phyloP scores from a whole-genome alignment of 1,140 invertebrate genomes.

The Diploscapter pachys region DNA sequence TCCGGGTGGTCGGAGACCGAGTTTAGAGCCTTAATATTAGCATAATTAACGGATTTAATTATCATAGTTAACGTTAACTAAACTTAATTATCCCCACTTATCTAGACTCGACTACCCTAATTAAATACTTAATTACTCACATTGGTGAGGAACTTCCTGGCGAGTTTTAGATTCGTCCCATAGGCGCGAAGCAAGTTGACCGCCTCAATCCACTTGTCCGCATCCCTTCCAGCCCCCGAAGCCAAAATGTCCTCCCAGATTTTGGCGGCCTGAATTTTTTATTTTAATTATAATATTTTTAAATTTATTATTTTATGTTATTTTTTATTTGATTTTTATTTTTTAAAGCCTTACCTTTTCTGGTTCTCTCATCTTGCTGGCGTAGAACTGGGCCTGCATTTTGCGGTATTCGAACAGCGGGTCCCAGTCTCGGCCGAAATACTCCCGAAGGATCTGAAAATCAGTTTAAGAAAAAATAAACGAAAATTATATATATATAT shows the following conservation, averaged over 20 bases:
- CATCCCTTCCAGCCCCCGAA: constrained; percentile 26
- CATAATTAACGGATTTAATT: too few relatives aligned
- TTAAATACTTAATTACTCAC: not conserved
- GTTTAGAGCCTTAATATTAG: constrained; percentile 26
- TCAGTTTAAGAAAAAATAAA: not conserved
- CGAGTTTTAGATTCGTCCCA: constrained; percentile 23
- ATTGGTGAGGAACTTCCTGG: constrained; percentile 14
- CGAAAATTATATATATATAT: too few relatives aligned
- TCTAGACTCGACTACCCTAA: not conserved
- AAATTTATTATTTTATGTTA: constrained; percentile 7
- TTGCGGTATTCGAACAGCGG: constrained; percentile 24
- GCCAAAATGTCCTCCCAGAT: constrained; percentile 38
- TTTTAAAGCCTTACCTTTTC: constrained; percentile 22
- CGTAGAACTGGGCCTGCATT: constrained; percentile 36
- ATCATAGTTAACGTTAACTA: too few relatives aligned
- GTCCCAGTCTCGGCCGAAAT: constrained; percentile 31
- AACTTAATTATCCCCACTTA: not conserved
- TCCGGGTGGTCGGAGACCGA: constrained; percentile 34
- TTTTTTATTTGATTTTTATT: too few relatives aligned
- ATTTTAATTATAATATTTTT: not conserved
- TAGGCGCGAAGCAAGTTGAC: constrained; percentile 33
- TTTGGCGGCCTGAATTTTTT: constrained; percentile 26
- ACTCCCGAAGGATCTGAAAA: constrained; percentile 19
- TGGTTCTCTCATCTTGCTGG: constrained; percentile 13
- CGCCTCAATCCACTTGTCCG: constrained; percentile 38